A percentile compares a stretch with the other conserved stretches of the same genome.
Conservation (phyloP, 2,888 invertebrate genomes). For the Perdita meconis region DNA sequence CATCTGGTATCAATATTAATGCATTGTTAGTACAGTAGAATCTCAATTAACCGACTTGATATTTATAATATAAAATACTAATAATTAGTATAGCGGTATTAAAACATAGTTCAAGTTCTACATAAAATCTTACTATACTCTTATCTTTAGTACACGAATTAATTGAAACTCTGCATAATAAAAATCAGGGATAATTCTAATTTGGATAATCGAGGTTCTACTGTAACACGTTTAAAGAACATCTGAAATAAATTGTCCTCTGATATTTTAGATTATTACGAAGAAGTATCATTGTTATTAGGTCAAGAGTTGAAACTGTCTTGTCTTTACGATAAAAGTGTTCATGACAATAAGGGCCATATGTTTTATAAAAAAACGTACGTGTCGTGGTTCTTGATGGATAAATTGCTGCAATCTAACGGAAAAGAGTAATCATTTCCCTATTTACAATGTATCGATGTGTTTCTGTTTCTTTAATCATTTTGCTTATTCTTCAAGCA, state of each 20-base stretch:
- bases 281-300: constrained; percentile 51
- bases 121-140: no score
- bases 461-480: not conserved
- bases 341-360: constrained; percentile 14
- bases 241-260: not conserved
- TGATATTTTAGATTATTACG: constrained; percentile 52
- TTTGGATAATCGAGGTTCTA: no score
- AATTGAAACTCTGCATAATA: no score
- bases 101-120: no score
- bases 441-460: not conserved
- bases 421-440: constrained; percentile 15
- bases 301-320: constrained; percentile 59
- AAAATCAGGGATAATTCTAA: no score
- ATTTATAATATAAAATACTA: no score
- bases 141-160: no score
- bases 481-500: constrained; percentile 16
- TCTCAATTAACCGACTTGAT: no score
- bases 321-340: constrained; percentile 55
- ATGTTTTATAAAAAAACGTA: constrained; percentile 21
- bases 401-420: constrained; percentile 41
- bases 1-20: constrained; percentile 49
- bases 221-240: not conserved
- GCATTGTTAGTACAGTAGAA: not conserved
- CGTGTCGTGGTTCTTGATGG: constrained; percentile 54
- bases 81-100: no score